These are phyloP conservation scores for Germaria angustata DNA, from an alignment of 2,888 invertebrate species.

Conservation along the genomic window DNA sequence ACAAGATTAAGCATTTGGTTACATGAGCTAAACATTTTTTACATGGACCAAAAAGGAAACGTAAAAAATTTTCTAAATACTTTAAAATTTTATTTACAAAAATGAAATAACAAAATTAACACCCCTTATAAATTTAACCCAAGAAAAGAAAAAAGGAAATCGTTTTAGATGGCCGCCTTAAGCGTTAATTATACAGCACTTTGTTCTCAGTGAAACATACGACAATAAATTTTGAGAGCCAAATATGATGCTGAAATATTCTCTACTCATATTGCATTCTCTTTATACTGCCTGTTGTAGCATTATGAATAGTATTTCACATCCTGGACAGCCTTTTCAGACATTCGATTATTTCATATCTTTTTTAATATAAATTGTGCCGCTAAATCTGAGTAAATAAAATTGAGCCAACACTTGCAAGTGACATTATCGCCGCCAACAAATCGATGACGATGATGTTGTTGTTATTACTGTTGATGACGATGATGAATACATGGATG, in stretches of 20 bases:
- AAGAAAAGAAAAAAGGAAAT: not conserved
- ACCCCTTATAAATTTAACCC: not conserved
- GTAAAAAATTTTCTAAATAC: conserved; percentile 35
- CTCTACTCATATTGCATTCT: not conserved
- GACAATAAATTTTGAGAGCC: not conserved
- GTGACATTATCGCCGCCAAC: conserved; percentile 67
- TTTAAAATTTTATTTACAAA: not conserved
- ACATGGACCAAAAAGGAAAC: not conserved
- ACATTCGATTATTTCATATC: conserved; percentile 7
- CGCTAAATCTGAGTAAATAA: conserved; percentile 20
- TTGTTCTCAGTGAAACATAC: conserved; percentile 40
- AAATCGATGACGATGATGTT: conserved; percentile 55
- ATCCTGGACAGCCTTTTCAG: not conserved
- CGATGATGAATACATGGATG: conserved; percentile 52
- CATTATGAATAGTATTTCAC: not conserved
- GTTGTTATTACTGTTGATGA: conserved; percentile 27
- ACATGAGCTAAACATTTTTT: not conserved
- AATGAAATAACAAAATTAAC: not conserved
- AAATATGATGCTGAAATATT: conserved; percentile 12
- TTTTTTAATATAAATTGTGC: not conserved
- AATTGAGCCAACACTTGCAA: conserved; percentile 67
- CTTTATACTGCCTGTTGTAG: no score
- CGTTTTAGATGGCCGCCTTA: conserved; percentile 22
- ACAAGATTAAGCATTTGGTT: conserved; percentile 1
- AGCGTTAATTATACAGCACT: conserved; percentile 51